Evolutionary conservation across 2,797 vertebrate genomes (phyloP), one percentile per base, ranked within the genome.

Genomic region (Melanotaenia boesemani): DNA sequence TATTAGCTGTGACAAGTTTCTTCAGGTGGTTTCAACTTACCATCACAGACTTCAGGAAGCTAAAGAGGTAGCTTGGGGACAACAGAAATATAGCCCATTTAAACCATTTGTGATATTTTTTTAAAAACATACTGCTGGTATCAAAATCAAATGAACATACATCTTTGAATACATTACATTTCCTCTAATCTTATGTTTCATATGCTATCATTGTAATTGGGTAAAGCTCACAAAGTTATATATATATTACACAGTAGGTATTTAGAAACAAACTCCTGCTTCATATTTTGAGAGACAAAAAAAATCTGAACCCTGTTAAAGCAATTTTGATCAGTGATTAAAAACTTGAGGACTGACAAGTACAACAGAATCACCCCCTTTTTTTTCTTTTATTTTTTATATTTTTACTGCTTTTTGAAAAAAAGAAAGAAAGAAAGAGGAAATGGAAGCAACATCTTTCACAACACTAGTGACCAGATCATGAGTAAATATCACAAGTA

Each of bases 401-500:
- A 34, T 34, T 34, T 34, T 8, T 8, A 32, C 32, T 32, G 32
- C 32, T 6, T 32, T n/a, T n/a, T n/a, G n/a, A n/a, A n/a, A n/a
- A n/a, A 26, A 26, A 26, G 26, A 26, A 26, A 26, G 26, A 26
- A 26, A 26, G 26, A 57, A 77, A 30, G 0, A 46, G 67, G 82
- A 86, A 86, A 67, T 52, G 63, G 84, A 82, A 60, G 54, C 62
- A 71, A 1, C 70, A 71, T 28, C 0, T 18, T 37, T 16, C 62
- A 15, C 48, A 72, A 61, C 56, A 61, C 6, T n/a, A 36, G 15
- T 0, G 12, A 37, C 4, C 37, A 64, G 56, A 67, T 18, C 67
- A 61, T 72, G 77, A 79, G 72, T 74, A 73, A 77, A 73, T 66
- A 72, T 80, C 74, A 41, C 15, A 84, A 56, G 22, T 77, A 67